A percentile compares a stretch with the other conserved stretches of the same genome.
These are phyloP conservation scores for Baronia brevicornis DNA, from an alignment of 2,888 invertebrate genomes.

Conservation along the genomic window DNA sequence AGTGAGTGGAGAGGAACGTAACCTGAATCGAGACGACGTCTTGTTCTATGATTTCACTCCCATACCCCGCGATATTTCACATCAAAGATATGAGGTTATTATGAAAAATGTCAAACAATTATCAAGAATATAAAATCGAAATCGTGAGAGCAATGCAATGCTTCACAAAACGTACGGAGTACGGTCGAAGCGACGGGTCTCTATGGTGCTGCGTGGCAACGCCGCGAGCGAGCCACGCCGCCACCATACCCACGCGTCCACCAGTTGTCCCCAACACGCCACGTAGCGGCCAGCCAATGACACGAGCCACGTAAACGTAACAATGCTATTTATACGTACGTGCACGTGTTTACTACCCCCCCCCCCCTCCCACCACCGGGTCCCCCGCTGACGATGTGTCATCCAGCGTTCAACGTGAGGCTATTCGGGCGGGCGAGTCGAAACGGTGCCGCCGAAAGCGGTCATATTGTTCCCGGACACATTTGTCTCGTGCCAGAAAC, in stretches of 20 bases:
- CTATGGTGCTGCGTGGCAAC: slow-evolving; percentile 54
- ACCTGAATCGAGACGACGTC: too few species aligned
- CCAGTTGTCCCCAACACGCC: too few species aligned
- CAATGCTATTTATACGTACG: slow-evolving; percentile 67
- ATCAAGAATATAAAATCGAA: too few species aligned
- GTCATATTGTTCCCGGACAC: slow-evolving; percentile 13
- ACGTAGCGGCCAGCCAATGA: slow-evolving; percentile 46
- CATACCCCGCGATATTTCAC: too few species aligned
- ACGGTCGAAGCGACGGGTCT: slow-evolving; percentile 23
- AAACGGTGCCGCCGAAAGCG: slow-evolving; percentile 34
- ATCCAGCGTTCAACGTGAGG: slow-evolving; percentile 35
- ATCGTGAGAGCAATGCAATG: background rate
- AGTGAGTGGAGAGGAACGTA: too few species aligned
- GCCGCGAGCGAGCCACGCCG: slow-evolving; percentile 61
- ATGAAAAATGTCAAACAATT: too few species aligned
- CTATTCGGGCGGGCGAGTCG: slow-evolving; percentile 54
- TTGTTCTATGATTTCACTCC: too few species aligned
- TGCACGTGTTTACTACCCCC: slow-evolving; percentile 64
- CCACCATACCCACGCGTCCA: too few species aligned
- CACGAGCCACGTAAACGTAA: slow-evolving; percentile 64
- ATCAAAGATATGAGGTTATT: too few species aligned
- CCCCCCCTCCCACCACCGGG: slow-evolving; percentile 20
- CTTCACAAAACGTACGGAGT: slow-evolving; percentile 1
- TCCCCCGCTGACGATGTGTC: slow-evolving; percentile 65
- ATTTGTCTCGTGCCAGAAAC: slow-evolving; percentile 33